Evolutionary conservation across 2,797 vertebrate species (phyloP).

Genomic region (Echeneis naucrates): DNA sequence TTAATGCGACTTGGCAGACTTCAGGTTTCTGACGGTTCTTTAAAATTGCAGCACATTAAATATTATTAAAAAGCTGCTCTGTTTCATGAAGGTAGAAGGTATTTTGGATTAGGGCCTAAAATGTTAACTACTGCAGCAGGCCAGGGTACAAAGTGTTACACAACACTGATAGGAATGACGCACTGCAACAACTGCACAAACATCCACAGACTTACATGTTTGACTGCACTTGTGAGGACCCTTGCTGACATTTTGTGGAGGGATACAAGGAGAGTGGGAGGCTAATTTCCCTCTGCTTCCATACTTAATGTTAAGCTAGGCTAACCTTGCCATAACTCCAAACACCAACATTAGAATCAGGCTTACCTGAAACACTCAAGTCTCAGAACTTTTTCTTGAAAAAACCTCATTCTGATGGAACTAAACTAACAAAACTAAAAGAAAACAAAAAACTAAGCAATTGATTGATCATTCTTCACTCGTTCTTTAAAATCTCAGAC

Average conservation of each 20-base stretch:
- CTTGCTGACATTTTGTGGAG: neutral
- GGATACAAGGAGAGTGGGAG: no score
- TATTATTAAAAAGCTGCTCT: conserved; percentile 72
- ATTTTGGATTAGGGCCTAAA: conserved; percentile 51
- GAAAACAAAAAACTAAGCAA: neutral
- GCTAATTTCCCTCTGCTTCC: no score
- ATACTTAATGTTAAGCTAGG: no score
- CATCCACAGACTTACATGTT: neutral
- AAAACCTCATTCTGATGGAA: no score
- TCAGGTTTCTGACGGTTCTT: conserved; percentile 70
- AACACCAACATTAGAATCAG: no score
- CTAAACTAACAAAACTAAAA: no score
- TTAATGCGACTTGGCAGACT: conserved; percentile 68
- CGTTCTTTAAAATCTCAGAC: no score
- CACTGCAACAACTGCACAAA: conserved; percentile 4
- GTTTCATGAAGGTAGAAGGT: conserved; percentile 52
- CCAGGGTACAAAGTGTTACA: conserved; percentile 28
- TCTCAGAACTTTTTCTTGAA: no score
- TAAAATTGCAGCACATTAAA: conserved; percentile 74
- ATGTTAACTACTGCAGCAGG: conserved; percentile 26
- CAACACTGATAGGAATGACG: conserved; percentile 43
- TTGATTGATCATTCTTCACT: neutral
- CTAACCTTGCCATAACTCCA: no score
- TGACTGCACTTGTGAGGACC: conserved; percentile 24
- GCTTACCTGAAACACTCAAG: no score